Percentiles rank a stretch among this genome's conserved stretches.
Evolutionary conservation across 30 jellyfish, hydroid and myxozoan species (phyloP).

Genomic region (Aurelia aurita): DNA sequence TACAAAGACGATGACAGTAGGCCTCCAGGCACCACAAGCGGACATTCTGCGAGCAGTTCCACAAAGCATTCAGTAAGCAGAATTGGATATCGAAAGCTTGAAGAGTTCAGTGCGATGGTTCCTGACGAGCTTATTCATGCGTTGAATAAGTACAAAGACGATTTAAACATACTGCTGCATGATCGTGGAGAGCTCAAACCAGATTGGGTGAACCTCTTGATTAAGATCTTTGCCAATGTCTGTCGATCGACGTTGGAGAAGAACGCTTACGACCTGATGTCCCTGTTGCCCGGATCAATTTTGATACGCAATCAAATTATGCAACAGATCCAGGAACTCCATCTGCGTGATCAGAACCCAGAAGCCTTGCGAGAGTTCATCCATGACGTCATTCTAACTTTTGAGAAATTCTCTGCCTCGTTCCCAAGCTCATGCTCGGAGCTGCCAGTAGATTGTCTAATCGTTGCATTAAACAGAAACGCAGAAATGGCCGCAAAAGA

Average conservation of each 20-base stretch:
- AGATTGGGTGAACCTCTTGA: constrained; percentile 32
- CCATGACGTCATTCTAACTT: background rate
- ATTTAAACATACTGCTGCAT: background rate
- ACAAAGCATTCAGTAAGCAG: background rate
- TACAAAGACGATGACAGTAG: background rate
- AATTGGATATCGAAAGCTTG: constrained; percentile 26
- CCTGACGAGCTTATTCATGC: constrained; percentile 14
- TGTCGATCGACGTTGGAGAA: background rate
- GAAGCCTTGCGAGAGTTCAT: background rate
- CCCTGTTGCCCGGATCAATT: constrained; percentile 14
- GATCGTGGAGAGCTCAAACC: background rate
- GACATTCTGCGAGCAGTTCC: too few species aligned
- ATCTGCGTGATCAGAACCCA: background rate
- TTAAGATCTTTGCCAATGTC: constrained; percentile 13
- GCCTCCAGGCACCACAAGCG: too few species aligned
- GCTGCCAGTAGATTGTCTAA: constrained; percentile 11
- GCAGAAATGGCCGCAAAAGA: background rate
- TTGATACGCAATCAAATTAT: background rate
- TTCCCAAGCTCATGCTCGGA: constrained; percentile 12
- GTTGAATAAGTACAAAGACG: background rate
- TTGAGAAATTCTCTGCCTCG: constrained; percentile 2
- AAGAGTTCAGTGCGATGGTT: background rate
- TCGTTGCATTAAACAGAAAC: background rate
- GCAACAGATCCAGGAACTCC: background rate
- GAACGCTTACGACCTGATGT: background rate